These are phyloP conservation scores for Oxycera nigricornis DNA, from an alignment of 2,888 invertebrate genomes.

Conservation along the genomic window DNA sequence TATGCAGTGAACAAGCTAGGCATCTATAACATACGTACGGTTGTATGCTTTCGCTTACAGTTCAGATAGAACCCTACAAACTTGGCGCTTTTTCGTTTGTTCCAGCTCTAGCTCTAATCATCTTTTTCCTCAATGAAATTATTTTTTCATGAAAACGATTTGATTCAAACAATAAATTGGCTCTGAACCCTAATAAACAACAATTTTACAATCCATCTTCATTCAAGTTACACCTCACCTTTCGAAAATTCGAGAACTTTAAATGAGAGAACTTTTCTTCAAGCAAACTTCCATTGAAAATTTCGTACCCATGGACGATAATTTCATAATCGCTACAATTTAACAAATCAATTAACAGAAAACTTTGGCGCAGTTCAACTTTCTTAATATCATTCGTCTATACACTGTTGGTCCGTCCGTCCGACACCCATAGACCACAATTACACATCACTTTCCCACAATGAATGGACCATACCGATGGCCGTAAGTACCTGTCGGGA, in stretches of 20 bases:
- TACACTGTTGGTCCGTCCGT: not conserved
- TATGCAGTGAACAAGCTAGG: no score
- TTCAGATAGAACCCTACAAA: no score
- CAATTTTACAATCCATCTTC: not conserved
- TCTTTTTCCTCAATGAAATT: not conserved
- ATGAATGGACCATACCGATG: constrained; percentile 21
- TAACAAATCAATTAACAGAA: constrained; percentile 38
- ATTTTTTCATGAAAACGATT: not conserved
- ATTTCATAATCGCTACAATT: constrained; percentile 36
- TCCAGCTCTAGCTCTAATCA: no score
- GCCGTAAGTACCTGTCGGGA: constrained; percentile 19
- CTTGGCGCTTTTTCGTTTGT: no score
- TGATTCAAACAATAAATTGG: not conserved
- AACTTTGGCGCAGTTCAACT: constrained; percentile 1
- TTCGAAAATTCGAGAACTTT: not conserved
- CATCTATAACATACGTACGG: no score
- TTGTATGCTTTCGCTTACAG: no score
- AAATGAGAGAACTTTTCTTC: not conserved
- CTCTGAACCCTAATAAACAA: not conserved
- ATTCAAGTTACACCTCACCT: not conserved
- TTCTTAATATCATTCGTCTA: not conserved
- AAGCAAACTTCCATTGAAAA: constrained; percentile 16
- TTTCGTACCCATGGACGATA: not conserved
- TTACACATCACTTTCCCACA: constrained; percentile 40
- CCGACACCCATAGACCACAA: constrained; percentile 37